Percentiles rank a stretch among this genome's conserved stretches.
phyloP scores from a whole-genome alignment of 2,797 vertebrate species.

The Nyctalus aviator region DNA sequence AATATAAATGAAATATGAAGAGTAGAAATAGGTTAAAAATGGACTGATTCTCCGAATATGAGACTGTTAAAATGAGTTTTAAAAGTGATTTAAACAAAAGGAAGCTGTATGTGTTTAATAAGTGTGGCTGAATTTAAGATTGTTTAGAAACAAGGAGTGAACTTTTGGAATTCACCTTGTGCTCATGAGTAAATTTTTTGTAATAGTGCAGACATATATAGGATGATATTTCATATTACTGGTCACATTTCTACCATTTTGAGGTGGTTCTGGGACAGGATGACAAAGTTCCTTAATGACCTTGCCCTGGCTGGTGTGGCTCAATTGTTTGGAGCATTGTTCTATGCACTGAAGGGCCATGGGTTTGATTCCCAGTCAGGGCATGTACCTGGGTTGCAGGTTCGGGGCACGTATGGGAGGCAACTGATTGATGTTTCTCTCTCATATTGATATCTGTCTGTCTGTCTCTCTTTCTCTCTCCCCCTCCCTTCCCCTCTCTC shows the following conservation, averaged over 20 bases:
- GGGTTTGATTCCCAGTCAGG: background rate
- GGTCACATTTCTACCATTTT: background rate
- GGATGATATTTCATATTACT: conserved; percentile 1
- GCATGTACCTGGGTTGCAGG: background rate
- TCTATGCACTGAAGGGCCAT: background rate
- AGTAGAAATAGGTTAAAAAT: conserved; percentile 44
- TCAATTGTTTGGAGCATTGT: background rate
- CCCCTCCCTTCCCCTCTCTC: too few relatives aligned
- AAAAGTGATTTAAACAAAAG: conserved; percentile 31
- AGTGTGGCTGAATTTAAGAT: conserved; percentile 19
- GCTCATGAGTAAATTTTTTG: conserved; percentile 19
- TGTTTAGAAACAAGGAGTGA: background rate
- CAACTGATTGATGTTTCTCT: background rate
- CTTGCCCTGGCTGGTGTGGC: background rate
- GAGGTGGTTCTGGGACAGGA: background rate
- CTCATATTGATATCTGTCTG: too few relatives aligned
- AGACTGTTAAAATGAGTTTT: conserved; percentile 36
- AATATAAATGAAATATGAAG: conserved; percentile 43
- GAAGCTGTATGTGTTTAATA: background rate
- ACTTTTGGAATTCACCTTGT: conserved; percentile 14
- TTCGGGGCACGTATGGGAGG: background rate
- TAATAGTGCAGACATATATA: conserved; percentile 2
- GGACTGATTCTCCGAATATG: conserved; percentile 12
- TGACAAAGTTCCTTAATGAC: background rate
- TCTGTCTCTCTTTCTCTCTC: too few relatives aligned